Base-by-base conservation (phyloP, 2,113 vertebrate species). In the Prunella himalayana region DNA sequence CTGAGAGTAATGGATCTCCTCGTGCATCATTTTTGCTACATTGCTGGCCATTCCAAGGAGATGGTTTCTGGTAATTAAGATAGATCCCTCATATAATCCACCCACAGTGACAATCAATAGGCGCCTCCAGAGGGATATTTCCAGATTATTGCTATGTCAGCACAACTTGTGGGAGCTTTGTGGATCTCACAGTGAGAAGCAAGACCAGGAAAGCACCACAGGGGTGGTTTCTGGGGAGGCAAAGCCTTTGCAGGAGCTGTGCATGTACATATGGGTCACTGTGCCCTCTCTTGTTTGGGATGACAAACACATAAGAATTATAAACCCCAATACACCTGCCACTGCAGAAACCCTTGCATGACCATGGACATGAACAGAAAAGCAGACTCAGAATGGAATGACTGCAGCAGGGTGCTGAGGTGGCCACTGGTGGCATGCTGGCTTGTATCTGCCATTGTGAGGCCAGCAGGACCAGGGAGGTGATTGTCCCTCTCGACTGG, bases 51-150 rank as follows among this genome's bases (percentile, higher is more conserved):
- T 95, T 91, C 88, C 88, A 80, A 86, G 88, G 91, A 96, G 96
- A 96, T 96, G 89, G 88, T 93, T 86, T 65, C 63, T 94, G 79
- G 75, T 97, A 97, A 97, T 98, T 96, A 98, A 97, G 97, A 98
- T 49, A 86, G 92, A 97, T 97, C 95, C 94, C 76, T 76, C 9
- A 3, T 82, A 90, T 96, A 90, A 84, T 94, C 95, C 70, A 90
- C 70, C 81, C 88, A 66, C 59, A 59, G n/a, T 6, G 12, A 72
- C 83, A 84, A 90, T 95, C 96, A 97, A 97, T 96, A 96, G 68
- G 35, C 2, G 1, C 93, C 76, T 87, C 84, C 45, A 20, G 80
- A 68, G 76, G 95, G 80, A 95, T 93, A 92, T 97, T 97, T 96
- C 89, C 86, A 91, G 88, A 92, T 95, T 95, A 95, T 41, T 65